Percentiles rank a stretch among this genome's conserved stretches.
Evolutionary conservation across 2,113 vertebrate species (phyloP).

Genomic region (Sebastes schlegelii): DNA sequence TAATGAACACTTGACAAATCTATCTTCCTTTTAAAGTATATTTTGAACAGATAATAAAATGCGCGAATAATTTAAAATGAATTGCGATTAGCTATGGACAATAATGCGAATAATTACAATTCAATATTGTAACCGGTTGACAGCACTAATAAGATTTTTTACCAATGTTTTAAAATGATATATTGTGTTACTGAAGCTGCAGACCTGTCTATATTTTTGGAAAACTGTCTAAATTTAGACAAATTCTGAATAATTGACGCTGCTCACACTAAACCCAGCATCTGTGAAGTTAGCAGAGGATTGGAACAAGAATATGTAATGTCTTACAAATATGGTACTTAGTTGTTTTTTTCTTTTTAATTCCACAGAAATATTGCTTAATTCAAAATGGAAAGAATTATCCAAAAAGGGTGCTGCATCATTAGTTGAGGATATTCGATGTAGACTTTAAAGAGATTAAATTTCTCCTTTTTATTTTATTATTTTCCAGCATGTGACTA

Average conservation of each 20-base stretch:
- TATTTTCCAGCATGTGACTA: conserved; percentile 92
- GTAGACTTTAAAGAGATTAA: too few species aligned
- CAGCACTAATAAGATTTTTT: too few species aligned
- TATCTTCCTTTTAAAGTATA: too few species aligned
- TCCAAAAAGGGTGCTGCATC: not conserved
- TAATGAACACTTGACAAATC: too few species aligned
- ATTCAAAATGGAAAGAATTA: not conserved
- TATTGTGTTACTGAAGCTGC: not conserved
- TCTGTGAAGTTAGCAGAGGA: not conserved
- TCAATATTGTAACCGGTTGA: too few species aligned
- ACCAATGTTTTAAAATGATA: too few species aligned
- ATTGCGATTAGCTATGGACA: too few species aligned
- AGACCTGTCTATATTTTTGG: not conserved
- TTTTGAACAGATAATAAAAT: too few species aligned
- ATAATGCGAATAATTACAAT: too few species aligned
- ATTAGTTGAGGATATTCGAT: not conserved
- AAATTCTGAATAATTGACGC: not conserved
- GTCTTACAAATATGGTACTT: not conserved
- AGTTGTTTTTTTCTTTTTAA: not conserved
- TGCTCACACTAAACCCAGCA: not conserved
- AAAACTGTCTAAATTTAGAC: not conserved
- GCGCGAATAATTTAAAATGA: too few species aligned
- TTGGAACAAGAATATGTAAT: not conserved
- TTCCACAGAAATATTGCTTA: not conserved
- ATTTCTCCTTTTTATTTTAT: not conserved